Evolutionary conservation across 2,888 invertebrate genomes (phyloP).

Genomic region (Hyppa rectilinea): DNA sequence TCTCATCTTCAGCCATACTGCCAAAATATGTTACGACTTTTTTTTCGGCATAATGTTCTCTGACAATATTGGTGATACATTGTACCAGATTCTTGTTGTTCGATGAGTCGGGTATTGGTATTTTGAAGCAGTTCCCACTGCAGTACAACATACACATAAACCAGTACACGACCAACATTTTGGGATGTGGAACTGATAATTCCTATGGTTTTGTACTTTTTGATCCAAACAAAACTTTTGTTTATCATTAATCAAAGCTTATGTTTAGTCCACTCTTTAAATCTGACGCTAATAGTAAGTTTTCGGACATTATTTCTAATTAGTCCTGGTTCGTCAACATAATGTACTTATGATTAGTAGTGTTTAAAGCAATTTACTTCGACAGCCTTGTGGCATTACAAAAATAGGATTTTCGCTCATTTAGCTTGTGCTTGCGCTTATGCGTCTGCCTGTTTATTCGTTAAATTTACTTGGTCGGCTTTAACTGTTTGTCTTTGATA

Average conservation of each 20-base stretch:
- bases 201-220: background rate
- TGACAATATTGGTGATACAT: conserved; percentile 53
- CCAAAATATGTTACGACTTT: conserved; percentile 49
- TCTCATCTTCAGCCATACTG: conserved; percentile 34
- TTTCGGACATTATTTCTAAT: conserved; percentile 22
- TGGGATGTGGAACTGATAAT: background rate
- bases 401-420: background rate
- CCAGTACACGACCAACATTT: conserved; percentile 46
- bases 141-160: conserved; percentile 15
- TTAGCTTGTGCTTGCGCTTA: too few relatives aligned
- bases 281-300: conserved; percentile 42
- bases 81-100: conserved; percentile 37
- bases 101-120: conserved; percentile 12
- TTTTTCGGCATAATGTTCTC: conserved; percentile 46
- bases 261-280: conserved; percentile 1
- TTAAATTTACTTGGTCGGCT: background rate
- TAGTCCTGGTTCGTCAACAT: conserved; percentile 17
- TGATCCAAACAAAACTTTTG: background rate
- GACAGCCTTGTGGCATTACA: background rate
- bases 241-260: conserved; percentile 32
- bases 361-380: conserved; percentile 3
- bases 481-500: background rate
- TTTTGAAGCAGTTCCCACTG: conserved; percentile 27
- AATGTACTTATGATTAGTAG: background rate
- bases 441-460: background rate